Evolutionary conservation across 2,888 invertebrate genomes (phyloP), one percentile per base, ranked within the genome.

Genomic region (Drepana falcataria): DNA sequence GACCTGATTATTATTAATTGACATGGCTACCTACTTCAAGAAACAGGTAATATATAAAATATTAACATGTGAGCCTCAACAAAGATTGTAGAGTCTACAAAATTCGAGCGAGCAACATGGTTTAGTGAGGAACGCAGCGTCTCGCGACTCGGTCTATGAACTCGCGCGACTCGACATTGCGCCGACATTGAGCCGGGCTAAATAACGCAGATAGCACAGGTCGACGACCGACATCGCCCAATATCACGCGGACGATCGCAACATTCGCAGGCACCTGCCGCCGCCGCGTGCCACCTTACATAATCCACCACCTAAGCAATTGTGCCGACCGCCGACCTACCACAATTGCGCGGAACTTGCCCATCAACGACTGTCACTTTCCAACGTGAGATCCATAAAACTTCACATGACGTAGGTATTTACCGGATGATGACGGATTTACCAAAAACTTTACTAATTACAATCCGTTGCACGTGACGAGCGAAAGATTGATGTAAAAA

Each of bases 131-230:
- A 83, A 81, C 83, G 81, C 68, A 64, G 59, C 73, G 73, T 69
- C 81, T 68, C 78, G 79, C 79, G 67, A 71, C 79, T 74, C 72
- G 88, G 89, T 87, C 87, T 82, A 73, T 86, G 88, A 87, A 88
- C 89, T 83, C 83, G 77, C 75, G 79, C 77, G 80, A 75, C 77
- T 83, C 87, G 90, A 90, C 90, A 87, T 91, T 90, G 89, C 76
- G 81, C 77, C 87, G 89, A 82, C 89, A 86, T 89, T 90, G 85
- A 79, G 85, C 75, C 83, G 82, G 79, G 85, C 87, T 81, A 85
- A 89, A 88, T 87, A 86, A 87, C 85, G 85, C 83, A 88, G 90
- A 90, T 90, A 91, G 87, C 87, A 71, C 78, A 74, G 87, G 85
- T 88, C 81, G 81, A 83, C 82, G 90, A 85, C 89, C 90, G 87